Conservation (phyloP, 2,113 vertebrate species). For the Heterocephalus glaber region DNA sequence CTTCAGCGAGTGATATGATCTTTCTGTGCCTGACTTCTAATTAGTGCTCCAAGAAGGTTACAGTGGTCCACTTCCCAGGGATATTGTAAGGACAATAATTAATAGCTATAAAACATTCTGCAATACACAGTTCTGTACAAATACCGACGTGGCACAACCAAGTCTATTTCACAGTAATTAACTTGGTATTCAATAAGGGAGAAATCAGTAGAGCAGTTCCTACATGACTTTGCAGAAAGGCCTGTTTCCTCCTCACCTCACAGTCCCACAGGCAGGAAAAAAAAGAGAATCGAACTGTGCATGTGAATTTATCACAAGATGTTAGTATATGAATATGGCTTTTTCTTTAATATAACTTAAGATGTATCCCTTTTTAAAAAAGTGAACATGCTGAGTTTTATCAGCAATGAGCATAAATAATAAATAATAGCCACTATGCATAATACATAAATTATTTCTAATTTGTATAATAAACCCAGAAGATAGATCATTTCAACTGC, state of each 20-base stretch:
- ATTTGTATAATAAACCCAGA: background rate
- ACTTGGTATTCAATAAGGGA: conserved; percentile 34
- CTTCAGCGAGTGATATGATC: conserved; percentile 13
- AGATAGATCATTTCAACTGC: background rate
- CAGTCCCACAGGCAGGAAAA: background rate
- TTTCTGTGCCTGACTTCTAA: conserved; percentile 26
- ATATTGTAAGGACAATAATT: conserved; percentile 20
- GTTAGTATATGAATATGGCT: background rate
- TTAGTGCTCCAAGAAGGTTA: conserved; percentile 33
- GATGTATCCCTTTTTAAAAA: background rate
- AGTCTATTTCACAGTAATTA: conserved; percentile 65
- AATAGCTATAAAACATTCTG: conserved; percentile 58
- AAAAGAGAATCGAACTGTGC: background rate
- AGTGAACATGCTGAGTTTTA: background rate
- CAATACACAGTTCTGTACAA: background rate
- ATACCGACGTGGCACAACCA: background rate
- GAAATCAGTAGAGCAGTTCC: conserved; percentile 12
- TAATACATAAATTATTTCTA: background rate
- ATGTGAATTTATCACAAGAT: background rate
- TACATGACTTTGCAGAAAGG: conserved; percentile 30
- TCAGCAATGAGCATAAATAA: background rate
- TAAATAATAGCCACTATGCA: background rate
- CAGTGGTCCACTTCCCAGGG: conserved; percentile 1
- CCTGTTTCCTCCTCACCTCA: background rate
- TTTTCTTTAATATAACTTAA: background rate